Evolutionary conservation across 2,113 vertebrate genomes (phyloP), one percentile per base, ranked within the genome.

Genomic region (Chaetops frenatus): DNA sequence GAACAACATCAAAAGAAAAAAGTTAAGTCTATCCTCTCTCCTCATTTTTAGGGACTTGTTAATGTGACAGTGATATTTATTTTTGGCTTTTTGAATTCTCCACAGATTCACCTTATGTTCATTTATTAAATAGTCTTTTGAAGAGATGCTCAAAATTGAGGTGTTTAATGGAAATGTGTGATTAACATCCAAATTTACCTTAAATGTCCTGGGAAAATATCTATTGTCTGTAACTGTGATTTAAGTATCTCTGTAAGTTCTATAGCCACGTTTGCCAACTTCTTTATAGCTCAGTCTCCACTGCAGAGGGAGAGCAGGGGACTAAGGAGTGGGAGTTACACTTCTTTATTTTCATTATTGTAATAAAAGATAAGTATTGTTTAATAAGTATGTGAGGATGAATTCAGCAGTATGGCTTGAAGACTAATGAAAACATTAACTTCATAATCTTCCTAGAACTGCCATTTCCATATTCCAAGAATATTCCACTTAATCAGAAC

Each of bases 401-500:
- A 94, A 94, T 95, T 94, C 87, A 95, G 70, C 54, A 70, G 62
- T 21, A 73, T 66, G 38, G 27, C 45, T 82, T 80, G 84, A 77
- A 72, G 78, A 60, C 38, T 92, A 87, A 94, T 53, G 81, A 92
- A 87, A 92, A 69, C 1, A 23, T 84, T 87, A 92, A 81, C 61
- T 92, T 87, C 40, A 82, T 70, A 60, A 70, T 95, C 82, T 88
- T 90, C 51, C 15, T 73, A 38, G 71, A 85, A 85, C n/a, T 88
- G 54, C 29, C 38, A 60, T 79, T 82, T 88, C 88, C 27, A 18
- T 90, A 66, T 64, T 86, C 79, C 79, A 91, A 56, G 84, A 95
- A 67, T 74, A 57, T 65, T 48, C 70, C 50, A 44, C 35, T 83
- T 92, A 42, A 33, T 66, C 69, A 71, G 47, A 40, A 78, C 79